phyloP scores from a whole-genome alignment of 2,888 invertebrate genomes.

The Polymixis lichenea region DNA sequence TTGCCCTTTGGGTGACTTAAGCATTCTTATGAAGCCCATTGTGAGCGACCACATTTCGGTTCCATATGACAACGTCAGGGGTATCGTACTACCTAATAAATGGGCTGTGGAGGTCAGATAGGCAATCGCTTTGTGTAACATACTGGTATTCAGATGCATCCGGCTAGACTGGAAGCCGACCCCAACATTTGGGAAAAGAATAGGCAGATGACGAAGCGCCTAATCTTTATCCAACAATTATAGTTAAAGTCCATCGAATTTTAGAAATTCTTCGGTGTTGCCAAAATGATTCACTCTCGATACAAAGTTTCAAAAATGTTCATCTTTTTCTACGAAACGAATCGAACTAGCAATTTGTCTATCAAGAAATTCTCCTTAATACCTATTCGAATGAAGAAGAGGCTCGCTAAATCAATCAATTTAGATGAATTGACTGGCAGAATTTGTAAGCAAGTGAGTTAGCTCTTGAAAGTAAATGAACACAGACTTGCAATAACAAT shows the following conservation, averaged over 20 bases:
- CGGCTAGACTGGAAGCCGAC: too few relatives aligned
- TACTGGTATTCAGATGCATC: too few relatives aligned
- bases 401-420: slow-evolving; percentile 44
- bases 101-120: too few relatives aligned
- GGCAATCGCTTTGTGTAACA: too few relatives aligned
- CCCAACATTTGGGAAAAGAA: too few relatives aligned
- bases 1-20: too few relatives aligned
- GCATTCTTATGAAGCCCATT: too few relatives aligned
- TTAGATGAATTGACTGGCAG: slow-evolving; percentile 22
- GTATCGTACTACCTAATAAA: too few relatives aligned
- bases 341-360: not conserved
- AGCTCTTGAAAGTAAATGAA: slow-evolving; percentile 14
- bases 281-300: not conserved
- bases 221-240: too few relatives aligned
- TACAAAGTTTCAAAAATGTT: not conserved
- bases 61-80: too few relatives aligned
- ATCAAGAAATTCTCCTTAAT: slow-evolving; percentile 4
- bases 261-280: not conserved
- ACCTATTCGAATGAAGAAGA: not conserved
- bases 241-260: not conserved
- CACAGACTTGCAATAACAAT: not conserved
- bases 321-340: not conserved
- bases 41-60: too few relatives aligned
- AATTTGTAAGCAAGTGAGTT: slow-evolving; percentile 28
- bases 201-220: too few relatives aligned